Evolutionary conservation across 1,140 invertebrate genomes (phyloP), one percentile per base, ranked within the genome.

Genomic region (Drosophila seguyi): DNA sequence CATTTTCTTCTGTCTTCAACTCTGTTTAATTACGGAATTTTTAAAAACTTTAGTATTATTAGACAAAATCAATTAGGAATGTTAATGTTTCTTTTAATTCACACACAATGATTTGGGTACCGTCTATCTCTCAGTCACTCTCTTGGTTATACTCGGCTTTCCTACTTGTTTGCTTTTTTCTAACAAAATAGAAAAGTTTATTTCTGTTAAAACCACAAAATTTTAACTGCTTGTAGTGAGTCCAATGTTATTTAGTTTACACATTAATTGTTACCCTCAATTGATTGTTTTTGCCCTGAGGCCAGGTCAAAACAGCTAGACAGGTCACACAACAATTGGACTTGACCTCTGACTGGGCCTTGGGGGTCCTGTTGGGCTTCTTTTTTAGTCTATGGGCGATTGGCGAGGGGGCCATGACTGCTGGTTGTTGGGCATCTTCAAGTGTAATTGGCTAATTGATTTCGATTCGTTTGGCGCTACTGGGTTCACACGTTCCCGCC

Each of bases 401-500:
- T 65, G 29, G 61, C 34, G 18, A 27, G 34, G 11, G 39, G 55
- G 53, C 41, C 73, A 52, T 69, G 52, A 60, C 58, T 57, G 47
- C 42, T 58, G 78, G 62, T 59, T 47, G 62, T 57, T 75, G 79
- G 66, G 59, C 80, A 72, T 84, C 77, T 90, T 84, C 73, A 63
- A 90, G 85, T 84, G 84, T 86, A 88, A 88, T 88, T 88, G 84
- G 84, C 84, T 88, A 88, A 88, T 88, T 88, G 84, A 88, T 88
- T 88, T 88, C 80, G 77, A 88, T 84, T 88, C 85, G 79, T 84
- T 87, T 71, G 80, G 29, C 77, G 62, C 68, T 66, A 45, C 66
- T 44, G 66, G 55, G 42, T 90, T 88, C 85, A 88, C 84, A 87
- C 83, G 85, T 88, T 66, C 53, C 42, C 29, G 22, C 22, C 36